phyloP scores from a whole-genome alignment of 2,797 vertebrate genomes.

The Pogonophryne albipinna region DNA sequence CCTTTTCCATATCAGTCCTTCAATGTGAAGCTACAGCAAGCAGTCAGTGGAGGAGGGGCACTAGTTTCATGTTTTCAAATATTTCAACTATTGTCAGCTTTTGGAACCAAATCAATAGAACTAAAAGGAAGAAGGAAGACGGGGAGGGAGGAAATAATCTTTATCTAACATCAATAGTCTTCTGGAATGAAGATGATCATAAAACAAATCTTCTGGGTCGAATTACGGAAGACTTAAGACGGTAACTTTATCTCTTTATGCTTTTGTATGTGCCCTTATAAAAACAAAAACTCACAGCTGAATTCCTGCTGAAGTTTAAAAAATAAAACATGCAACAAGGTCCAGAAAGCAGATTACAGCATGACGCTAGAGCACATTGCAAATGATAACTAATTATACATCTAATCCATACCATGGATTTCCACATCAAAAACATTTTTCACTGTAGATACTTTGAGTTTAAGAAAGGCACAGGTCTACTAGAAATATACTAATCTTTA shows the following conservation, averaged over 20 bases:
- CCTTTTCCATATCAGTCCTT: too few relatives aligned
- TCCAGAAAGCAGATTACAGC: background rate
- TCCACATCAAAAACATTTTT: background rate
- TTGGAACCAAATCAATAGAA: too few relatives aligned
- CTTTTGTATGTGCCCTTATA: background rate
- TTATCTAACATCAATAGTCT: slow-evolving; percentile 1
- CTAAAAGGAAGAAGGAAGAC: too few relatives aligned
- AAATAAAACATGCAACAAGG: background rate
- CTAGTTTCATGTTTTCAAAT: too few relatives aligned
- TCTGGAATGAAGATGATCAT: background rate
- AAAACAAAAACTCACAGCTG: background rate
- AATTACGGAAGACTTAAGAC: background rate
- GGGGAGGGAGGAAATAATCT: background rate
- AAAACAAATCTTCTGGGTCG: background rate
- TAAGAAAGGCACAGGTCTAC: background rate
- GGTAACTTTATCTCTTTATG: too few relatives aligned
- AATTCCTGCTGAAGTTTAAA: too few relatives aligned
- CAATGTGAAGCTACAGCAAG: too few relatives aligned
- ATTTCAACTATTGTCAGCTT: too few relatives aligned
- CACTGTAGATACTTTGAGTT: background rate
- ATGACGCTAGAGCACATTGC: background rate
- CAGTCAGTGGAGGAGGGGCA: too few relatives aligned
- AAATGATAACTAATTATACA: background rate
- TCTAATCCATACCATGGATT: background rate
- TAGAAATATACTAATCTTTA: background rate